Percentiles rank a stretch among this genome's conserved stretches.
These are phyloP conservation scores for Thalassaphorura encarpata DNA, from an alignment of 1,140 invertebrate genomes.

Conservation along the genomic window DNA sequence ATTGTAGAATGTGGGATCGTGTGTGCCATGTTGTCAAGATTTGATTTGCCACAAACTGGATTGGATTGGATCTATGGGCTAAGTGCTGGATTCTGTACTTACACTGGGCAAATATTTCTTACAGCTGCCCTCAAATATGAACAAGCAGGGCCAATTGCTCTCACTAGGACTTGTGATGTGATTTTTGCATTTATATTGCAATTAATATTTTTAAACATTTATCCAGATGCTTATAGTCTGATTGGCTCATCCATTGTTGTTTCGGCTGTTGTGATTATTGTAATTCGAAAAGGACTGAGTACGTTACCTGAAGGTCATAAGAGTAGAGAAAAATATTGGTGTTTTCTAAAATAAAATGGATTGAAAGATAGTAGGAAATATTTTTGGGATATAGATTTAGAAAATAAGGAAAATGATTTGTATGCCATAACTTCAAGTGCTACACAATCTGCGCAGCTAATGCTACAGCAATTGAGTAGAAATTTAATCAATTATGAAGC, in stretches of 20 bases:
- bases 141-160: slow-evolving; percentile 17
- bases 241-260: slow-evolving; percentile 72
- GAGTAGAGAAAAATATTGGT: no score
- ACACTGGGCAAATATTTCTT: slow-evolving; percentile 20
- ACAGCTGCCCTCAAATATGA: slow-evolving; percentile 23
- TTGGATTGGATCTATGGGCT: slow-evolving; percentile 5
- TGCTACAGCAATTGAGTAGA: no score
- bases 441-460: no score
- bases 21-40: neutral
- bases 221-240: slow-evolving; percentile 67
- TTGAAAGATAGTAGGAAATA: no score
- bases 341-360: no score
- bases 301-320: no score
- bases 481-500: no score
- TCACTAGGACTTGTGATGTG: slow-evolving; percentile 10
- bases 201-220: slow-evolving; percentile 70
- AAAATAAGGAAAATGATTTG: no score
- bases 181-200: slow-evolving; percentile 14
- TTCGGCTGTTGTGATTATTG: slow-evolving; percentile 70
- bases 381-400: no score
- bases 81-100: slow-evolving; percentile 8
- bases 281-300: slow-evolving; percentile 73
- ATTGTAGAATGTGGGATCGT: neutral
- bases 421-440: no score
- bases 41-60: neutral